phyloP scores from a whole-genome alignment of 1,140 invertebrate species.

The Ips nitidus region DNA sequence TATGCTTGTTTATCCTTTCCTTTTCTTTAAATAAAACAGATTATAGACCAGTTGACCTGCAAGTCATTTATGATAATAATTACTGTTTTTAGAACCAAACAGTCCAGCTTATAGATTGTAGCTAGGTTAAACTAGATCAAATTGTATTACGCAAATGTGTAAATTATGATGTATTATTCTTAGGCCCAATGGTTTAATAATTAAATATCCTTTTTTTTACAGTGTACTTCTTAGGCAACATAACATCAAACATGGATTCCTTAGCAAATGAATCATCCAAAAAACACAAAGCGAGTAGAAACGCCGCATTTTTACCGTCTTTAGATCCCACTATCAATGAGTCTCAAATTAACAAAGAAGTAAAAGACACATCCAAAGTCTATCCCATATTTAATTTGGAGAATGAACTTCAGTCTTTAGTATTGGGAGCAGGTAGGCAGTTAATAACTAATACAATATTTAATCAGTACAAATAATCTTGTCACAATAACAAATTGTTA shows the following conservation, averaged over 20 bases:
- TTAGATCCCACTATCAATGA: constrained; percentile 38
- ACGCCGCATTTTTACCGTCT: constrained; percentile 33
- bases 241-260: constrained; percentile 35
- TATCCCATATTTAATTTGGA: background rate
- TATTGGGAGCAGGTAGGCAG: constrained; percentile 4
- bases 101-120: no score
- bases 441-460: background rate
- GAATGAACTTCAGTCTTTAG: constrained; percentile 14
- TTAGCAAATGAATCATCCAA: constrained; percentile 27
- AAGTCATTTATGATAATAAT: no score
- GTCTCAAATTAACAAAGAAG: background rate
- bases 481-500: background rate
- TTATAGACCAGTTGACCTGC: no score
- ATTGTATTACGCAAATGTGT: background rate
- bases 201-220: constrained; percentile 15
- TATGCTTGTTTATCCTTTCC: no score
- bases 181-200: background rate
- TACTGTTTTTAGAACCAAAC: no score
- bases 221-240: constrained; percentile 22
- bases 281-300: constrained; percentile 19
- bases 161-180: background rate
- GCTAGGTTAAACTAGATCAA: no score
- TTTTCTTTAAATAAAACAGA: no score
- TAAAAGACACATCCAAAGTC: background rate
- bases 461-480: background rate